phyloP scores from a whole-genome alignment of 2,113 vertebrate genomes.

The Passer domesticus region DNA sequence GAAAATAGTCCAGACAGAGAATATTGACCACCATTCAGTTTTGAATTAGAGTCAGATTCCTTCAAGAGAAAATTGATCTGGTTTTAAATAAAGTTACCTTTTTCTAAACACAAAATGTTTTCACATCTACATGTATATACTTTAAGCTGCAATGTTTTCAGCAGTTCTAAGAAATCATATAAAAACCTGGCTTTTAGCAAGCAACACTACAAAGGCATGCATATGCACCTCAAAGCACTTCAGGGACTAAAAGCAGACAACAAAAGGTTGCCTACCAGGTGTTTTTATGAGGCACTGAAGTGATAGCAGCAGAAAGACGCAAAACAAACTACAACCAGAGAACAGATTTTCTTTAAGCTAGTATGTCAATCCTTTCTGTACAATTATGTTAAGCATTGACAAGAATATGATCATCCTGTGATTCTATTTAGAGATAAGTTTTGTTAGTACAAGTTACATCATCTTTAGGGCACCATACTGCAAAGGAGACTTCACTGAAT shows the following conservation, averaged over 20 bases:
- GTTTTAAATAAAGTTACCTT: not conserved
- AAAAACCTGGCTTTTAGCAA: not conserved
- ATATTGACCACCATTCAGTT: not conserved
- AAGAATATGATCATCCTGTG: not conserved
- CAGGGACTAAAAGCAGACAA: not conserved
- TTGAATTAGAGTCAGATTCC: constrained; percentile 57
- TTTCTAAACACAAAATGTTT: not conserved
- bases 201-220: not conserved
- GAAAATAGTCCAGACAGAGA: not conserved
- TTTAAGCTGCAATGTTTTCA: not conserved
- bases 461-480: not conserved
- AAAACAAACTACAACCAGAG: not conserved
- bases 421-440: not conserved
- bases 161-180: not conserved
- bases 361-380: not conserved
- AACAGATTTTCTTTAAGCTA: not conserved
- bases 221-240: not conserved
- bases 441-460: not conserved
- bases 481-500: not conserved
- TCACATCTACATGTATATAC: not conserved
- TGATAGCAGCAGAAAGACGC: not conserved
- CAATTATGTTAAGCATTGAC: not conserved
- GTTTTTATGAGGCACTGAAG: not conserved
- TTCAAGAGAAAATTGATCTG: constrained; percentile 2
- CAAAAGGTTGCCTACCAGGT: not conserved